Evolutionary conservation across 2,113 vertebrate species (phyloP).

Genomic region (Myocastor coypus): DNA sequence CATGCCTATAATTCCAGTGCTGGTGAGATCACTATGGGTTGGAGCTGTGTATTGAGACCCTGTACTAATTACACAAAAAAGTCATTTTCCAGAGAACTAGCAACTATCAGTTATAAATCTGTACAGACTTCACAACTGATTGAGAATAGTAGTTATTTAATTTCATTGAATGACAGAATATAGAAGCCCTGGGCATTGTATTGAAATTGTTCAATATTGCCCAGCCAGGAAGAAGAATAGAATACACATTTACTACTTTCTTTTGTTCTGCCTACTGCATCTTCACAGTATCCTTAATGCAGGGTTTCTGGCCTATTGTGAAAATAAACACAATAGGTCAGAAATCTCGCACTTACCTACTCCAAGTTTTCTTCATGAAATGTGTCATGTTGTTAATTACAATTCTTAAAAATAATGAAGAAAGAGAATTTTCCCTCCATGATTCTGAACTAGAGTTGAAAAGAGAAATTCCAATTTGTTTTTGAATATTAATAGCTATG

Average conservation of each 20-base stretch:
- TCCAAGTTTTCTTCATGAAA: conserved; percentile 3
- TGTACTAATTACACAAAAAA: neutral
- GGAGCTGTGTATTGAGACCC: too few relatives aligned
- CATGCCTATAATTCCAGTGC: too few relatives aligned
- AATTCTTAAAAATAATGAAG: neutral
- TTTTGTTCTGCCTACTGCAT: neutral
- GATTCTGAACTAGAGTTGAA: neutral
- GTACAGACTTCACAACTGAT: neutral
- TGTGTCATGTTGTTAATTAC: neutral
- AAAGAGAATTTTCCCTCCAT: neutral
- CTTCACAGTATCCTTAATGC: neutral
- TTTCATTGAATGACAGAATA: neutral
- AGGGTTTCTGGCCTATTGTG: too few relatives aligned
- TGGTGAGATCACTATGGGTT: too few relatives aligned
- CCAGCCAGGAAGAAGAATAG: neutral
- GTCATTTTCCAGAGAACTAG: neutral
- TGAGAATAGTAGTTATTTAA: neutral
- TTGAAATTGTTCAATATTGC: neutral
- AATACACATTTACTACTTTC: neutral
- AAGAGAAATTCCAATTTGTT: neutral
- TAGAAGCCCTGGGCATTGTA: neutral
- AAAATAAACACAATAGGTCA: neutral
- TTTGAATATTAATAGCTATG: neutral
- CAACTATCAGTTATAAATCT: neutral
- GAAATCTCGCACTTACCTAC: neutral